Base-by-base conservation (phyloP, 2,888 invertebrate species). In the Trachelus stipa region DNA sequence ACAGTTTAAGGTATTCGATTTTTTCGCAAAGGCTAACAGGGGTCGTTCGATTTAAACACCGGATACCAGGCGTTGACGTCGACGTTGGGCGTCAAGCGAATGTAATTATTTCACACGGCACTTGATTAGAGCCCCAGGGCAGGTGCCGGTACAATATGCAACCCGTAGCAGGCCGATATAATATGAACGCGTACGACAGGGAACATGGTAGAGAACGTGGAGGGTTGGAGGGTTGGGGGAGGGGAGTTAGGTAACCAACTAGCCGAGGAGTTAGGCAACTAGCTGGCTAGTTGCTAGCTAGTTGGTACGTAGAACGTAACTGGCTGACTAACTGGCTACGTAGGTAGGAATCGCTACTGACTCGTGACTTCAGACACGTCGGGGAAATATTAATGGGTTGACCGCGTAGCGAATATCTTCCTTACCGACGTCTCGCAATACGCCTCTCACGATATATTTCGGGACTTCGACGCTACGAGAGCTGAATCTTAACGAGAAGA, bases 51-150 rank as follows among this genome's bases (percentile, higher is more conserved):
- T 30, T 33, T 33, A 33, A 69, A 69, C 15, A 15, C 69, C 4
- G 69, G 15, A 6, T 1, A 31, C 30, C 15, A 30, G 30, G 15
- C 40, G 15, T 40, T 1, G 40, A 6, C 71, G n/a, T 71, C 33
- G 71, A n/a, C 31, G 30, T 76, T 81, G 75, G 76, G 81, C 75
- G 78, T 73, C 79, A 68, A 77, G 81, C 76, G 79, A 82, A 82
- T 76, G 79, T 83, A 85, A 86, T 85, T 85, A 85, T 83, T 83
- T 84, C 80, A 80, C 84, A 79, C 81, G 80, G 82, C 82, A 83
- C 81, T 85, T 86, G 83, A 86, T 85, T 85, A 83, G 83, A 81
- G 80, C 76, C 80, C 73, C 56, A 71, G 40, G 40, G 40, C 40
- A 40, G 40, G 40, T 40, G 40, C 4, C 40, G 40, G 40, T 15